Evolutionary conservation across 2,797 vertebrate species (phyloP), one percentile per base, ranked within the genome.

Genomic region (Tokudaia tokunoshimensis): DNA sequence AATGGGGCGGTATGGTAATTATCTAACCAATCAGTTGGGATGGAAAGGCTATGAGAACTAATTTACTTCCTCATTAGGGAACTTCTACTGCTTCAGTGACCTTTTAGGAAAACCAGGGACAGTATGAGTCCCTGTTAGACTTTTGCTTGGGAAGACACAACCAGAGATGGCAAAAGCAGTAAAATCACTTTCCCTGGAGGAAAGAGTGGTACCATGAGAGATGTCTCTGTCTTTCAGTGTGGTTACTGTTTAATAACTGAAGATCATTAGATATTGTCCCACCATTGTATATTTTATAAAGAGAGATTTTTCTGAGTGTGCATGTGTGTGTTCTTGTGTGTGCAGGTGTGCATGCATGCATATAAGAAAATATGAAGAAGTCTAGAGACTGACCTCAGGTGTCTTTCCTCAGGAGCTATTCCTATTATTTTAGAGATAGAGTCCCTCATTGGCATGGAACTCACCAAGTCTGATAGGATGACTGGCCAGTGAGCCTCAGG

Each of bases 1-100:
- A 63, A 74, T 15, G 63, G 79, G 80, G 88, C 44, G 92, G 81
- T 97, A 97, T 65, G 63, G 65, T 52, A 41, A 47, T 97, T 76
- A 52, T 67, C 72, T 96, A 80, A 55, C 94, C 96, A 94, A 94
- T 89, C 95, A 67, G 8, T 15, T 89, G 50, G 91, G 84, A 81
- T 94, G 70, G 86, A 37, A 83, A 76, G 61, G 84, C 74, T 93
- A 93, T 34, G 24, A 85, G 91, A 96, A 76, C 90, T 98, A 92
- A 97, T 98, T 97, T 95, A 84, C 94, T 95, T 96, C 86, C 89
- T 92, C 44, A 59, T 17, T 92, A 95, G 87, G 96, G 97, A 96
- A 70, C 29, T 67, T 78, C 93, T 91, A 93, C 72, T 93, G 94
- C 78, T 95, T 85, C 47, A 89, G 85, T 96, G 96, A 97, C 92